These are phyloP conservation scores for Limnodromus scolopaceus DNA, from an alignment of 2,797 vertebrate species.

Conservation along the genomic window DNA sequence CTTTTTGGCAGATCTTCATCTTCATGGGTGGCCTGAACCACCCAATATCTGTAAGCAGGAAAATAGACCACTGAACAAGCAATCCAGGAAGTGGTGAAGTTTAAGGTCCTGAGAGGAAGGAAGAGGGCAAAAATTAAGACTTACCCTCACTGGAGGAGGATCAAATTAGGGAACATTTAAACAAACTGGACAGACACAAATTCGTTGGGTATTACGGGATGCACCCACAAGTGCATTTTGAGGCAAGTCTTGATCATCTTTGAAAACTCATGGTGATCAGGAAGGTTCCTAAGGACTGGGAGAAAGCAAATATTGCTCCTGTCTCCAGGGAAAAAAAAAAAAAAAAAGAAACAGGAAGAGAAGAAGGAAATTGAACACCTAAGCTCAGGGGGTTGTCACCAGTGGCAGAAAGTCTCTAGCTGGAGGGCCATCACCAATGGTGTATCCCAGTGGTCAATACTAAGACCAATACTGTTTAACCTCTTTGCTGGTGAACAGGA, in stretches of 20 bases:
- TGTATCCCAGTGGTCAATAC: background rate
- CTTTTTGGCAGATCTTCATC: background rate
- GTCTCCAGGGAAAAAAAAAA: background rate
- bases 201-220: background rate
- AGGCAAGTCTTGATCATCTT: background rate
- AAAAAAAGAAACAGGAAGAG: background rate
- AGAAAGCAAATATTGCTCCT: background rate
- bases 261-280: background rate
- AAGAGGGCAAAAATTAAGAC: background rate
- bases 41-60: background rate
- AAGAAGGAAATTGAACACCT: background rate
- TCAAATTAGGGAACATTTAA: background rate
- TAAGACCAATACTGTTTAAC: background rate
- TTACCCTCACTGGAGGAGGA: background rate
- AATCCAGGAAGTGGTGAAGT: accelerated
- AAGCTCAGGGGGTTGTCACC: background rate
- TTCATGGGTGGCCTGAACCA: background rate
- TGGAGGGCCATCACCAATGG: background rate
- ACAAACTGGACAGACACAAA: background rate
- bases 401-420: background rate
- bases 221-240: background rate
- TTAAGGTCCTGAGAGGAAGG: background rate
- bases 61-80: background rate
- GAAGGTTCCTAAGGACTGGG: background rate
- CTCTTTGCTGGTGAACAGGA: background rate